Conservation (phyloP, 2,888 invertebrate genomes). For the Coenonympha arcania region DNA sequence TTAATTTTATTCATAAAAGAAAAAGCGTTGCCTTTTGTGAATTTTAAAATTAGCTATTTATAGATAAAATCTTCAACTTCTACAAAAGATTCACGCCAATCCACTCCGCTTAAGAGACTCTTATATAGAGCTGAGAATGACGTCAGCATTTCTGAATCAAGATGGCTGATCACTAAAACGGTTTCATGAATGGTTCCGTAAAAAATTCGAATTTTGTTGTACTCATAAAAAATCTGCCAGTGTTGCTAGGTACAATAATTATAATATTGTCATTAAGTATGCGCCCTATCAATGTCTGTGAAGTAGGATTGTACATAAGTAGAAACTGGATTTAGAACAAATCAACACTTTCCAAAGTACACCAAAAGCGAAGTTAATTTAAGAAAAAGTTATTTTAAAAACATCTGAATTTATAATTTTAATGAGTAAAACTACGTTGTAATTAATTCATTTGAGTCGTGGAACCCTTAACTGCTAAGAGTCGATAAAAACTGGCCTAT, state of each 20-base stretch:
- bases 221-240: too few relatives aligned
- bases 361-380: too few relatives aligned
- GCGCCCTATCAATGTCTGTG: too few relatives aligned
- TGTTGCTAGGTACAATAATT: too few relatives aligned
- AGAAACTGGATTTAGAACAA: too few relatives aligned
- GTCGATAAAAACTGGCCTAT: conserved; percentile 4
- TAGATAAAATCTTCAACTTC: not conserved
- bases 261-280: too few relatives aligned
- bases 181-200: not conserved
- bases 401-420: too few relatives aligned
- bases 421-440: too few relatives aligned
- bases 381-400: too few relatives aligned
- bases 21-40: not conserved
- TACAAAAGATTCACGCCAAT: not conserved
- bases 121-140: not conserved
- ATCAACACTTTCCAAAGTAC: too few relatives aligned
- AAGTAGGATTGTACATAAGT: too few relatives aligned
- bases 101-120: not conserved
- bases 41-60: not conserved
- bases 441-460: not conserved
- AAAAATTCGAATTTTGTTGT: not conserved
- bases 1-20: not conserved
- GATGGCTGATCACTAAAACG: not conserved
- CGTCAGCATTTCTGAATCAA: not conserved
- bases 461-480: not conserved